Base-by-base conservation (phyloP, 2,113 vertebrate genomes). In the Elgaria multicarinata region DNA sequence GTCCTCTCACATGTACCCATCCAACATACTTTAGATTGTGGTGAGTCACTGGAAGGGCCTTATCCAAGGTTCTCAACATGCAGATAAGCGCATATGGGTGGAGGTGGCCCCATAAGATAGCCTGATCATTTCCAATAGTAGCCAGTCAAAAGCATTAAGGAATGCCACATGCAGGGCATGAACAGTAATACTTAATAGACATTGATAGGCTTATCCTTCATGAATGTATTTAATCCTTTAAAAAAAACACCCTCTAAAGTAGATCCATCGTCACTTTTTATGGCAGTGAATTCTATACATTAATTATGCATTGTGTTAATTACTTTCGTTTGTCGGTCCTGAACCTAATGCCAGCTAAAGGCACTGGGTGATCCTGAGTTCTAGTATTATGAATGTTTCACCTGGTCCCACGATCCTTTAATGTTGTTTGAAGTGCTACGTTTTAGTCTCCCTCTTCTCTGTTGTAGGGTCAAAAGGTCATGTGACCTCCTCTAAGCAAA, bases 401-500 rank as follows among this genome's bases (percentile, higher is more conserved):
- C 14, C 58, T 50, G 14, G 26, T 66, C 36, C 33, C 26, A 74
- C 20, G 31, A 50, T 81, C 55, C 42, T 50, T 78, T 10, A 10
- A n/a, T 81, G 62, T 42, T 85, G 64, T 67, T 85, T 75, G 71
- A 53, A 72, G 31, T 53, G 26, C 89, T 69, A 53, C 79, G 71
- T 69, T 50, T 69, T 53, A 44, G 72, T 31, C 16, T 74, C 33
- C 67, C 12, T 50, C 77, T 13, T 80, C 55, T n/a, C 33, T 80
- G 20, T 79, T 91, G 78, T 84, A 88, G 82, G 89, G 90, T 91
- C 86, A 80, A 79, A 91, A 85, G 86, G 86, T 72, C 90, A 74
- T 31, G 28, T 79, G 86, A 87, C 42, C 82, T 80, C 64, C 46
- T 74, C 75, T 71, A 87, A 91, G 86, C 86, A 85, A 88, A 88